Conservation (phyloP, 2,113 vertebrate genomes). For the Anguilla rostrata region DNA sequence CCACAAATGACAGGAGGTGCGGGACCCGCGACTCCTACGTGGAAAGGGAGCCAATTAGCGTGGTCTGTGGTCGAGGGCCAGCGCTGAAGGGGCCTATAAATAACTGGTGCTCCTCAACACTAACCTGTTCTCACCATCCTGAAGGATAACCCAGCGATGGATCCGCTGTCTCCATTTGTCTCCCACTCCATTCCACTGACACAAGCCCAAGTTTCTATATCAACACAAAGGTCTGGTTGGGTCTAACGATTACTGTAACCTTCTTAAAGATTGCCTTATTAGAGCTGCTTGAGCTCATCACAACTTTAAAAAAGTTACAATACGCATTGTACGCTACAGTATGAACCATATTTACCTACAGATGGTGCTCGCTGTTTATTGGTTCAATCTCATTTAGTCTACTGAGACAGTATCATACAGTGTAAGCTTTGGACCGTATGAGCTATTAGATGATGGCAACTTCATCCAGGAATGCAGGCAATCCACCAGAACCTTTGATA, state of each 20-base stretch:
- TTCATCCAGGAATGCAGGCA: background rate
- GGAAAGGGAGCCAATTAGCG: constrained; percentile 56
- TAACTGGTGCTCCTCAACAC: constrained; percentile 46
- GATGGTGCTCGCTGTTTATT: background rate
- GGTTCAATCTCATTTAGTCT: background rate
- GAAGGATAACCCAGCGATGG: constrained; percentile 35
- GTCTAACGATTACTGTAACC: background rate
- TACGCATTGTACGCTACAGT: background rate
- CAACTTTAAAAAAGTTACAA: background rate
- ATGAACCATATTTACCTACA: background rate
- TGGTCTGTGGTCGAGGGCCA: constrained; percentile 35
- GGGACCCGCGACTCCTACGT: constrained; percentile 52
- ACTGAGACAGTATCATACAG: background rate
- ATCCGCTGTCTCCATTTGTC: constrained; percentile 21
- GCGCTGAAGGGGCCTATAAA: constrained; percentile 65
- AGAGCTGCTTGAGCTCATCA: too few species aligned
- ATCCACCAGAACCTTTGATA: background rate
- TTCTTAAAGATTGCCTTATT: background rate
- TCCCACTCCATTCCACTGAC: constrained; percentile 24
- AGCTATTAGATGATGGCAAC: background rate
- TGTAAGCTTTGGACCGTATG: background rate
- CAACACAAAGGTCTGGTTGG: background rate
- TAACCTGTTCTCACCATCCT: constrained; percentile 51
- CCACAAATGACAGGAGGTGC: constrained; percentile 31
- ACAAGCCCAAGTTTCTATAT: constrained; percentile 21